Evolutionary conservation across 2,888 invertebrate genomes (phyloP).

Genomic region (Leptinotarsa rubiginosa): DNA sequence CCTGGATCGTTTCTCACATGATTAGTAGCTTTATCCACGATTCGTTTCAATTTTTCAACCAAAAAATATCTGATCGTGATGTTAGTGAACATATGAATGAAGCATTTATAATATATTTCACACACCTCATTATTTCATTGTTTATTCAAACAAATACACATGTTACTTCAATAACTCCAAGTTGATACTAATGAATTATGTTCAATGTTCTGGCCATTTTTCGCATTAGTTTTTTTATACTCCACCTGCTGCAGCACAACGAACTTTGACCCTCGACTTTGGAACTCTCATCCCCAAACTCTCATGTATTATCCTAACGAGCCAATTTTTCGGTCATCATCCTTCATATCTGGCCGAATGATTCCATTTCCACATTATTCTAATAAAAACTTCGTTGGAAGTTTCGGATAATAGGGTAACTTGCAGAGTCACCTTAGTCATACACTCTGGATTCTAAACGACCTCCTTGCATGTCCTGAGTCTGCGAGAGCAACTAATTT

Average conservation of each 20-base stretch:
- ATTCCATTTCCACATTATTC: conserved; percentile 43
- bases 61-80: too few relatives aligned
- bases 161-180: too few relatives aligned
- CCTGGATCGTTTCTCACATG: too few relatives aligned
- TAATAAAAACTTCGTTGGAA: conserved; percentile 47
- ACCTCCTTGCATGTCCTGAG: conserved; percentile 57
- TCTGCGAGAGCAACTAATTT: conserved; percentile 58
- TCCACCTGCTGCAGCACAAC: background rate
- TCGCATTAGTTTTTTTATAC: background rate
- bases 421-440: conserved; percentile 59
- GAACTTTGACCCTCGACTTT: background rate
- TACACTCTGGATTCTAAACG: conserved; percentile 58
- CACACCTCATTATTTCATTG: too few relatives aligned
- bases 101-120: too few relatives aligned
- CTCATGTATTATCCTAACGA: conserved; percentile 41
- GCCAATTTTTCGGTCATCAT: conserved; percentile 37
- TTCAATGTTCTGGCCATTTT: background rate
- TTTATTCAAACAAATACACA: too few relatives aligned
- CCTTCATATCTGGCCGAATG: conserved; percentile 44
- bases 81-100: too few relatives aligned
- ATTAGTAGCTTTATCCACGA: too few relatives aligned
- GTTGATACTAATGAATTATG: too few relatives aligned
- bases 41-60: too few relatives aligned
- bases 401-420: conserved; percentile 55
- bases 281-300: conserved; percentile 29